Evolutionary conservation across 1,140 invertebrate genomes (phyloP).

Genomic region (Halyomorpha halys): DNA sequence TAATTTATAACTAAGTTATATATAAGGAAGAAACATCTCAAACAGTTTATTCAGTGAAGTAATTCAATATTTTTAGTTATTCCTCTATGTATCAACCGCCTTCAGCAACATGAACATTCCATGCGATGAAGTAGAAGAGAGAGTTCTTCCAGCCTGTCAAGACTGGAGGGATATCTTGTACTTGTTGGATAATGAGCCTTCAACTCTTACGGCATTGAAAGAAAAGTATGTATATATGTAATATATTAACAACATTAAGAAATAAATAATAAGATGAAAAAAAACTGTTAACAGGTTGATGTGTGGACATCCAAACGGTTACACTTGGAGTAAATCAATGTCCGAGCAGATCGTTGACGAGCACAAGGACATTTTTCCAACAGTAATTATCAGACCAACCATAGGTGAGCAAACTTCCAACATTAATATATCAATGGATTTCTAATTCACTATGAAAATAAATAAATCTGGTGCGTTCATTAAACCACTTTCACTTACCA

Average conservation of each 20-base stretch:
- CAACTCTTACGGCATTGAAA: not conserved
- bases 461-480: too few relatives aligned
- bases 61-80: not conserved
- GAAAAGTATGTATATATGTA: not conserved
- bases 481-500: too few relatives aligned
- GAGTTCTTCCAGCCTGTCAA: not conserved
- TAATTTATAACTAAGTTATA: too few relatives aligned
- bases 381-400: slow-evolving; percentile 6
- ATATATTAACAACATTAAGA: not conserved
- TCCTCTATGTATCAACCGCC: slow-evolving; percentile 2
- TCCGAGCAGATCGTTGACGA: slow-evolving; percentile 8
- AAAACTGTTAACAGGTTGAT: not conserved
- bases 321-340: slow-evolving; percentile 8
- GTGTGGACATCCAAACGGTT: slow-evolving; percentile 15
- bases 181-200: not conserved
- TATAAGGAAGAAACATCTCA: too few relatives aligned
- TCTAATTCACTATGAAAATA: too few relatives aligned
- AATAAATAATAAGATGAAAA: not conserved
- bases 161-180: slow-evolving; percentile 14
- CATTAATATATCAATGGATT: too few relatives aligned
- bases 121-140: not conserved
- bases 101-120: slow-evolving; percentile 6
- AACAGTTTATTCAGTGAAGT: too few relatives aligned
- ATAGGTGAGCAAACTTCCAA: not conserved
- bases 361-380: not conserved